Evolutionary conservation across 2,888 invertebrate genomes (phyloP), one percentile per base, ranked within the genome.

Genomic region (Pelosia muscerda): DNA sequence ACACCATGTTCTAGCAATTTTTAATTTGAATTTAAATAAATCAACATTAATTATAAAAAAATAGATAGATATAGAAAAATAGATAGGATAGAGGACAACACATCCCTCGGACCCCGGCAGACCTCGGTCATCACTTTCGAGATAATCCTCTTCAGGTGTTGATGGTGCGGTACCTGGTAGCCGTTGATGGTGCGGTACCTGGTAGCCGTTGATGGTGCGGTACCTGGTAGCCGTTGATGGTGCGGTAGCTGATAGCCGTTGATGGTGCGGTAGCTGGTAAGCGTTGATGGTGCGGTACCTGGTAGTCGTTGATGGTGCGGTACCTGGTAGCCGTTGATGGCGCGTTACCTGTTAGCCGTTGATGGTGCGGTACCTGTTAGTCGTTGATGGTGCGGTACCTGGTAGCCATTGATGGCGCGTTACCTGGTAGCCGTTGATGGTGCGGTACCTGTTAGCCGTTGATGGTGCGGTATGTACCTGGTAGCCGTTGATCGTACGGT

Each of bases 211-310:
- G n/a, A n/a, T n/a, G n/a, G n/a, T n/a, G n/a, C n/a, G n/a, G n/a
- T n/a, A n/a, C n/a, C n/a, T n/a, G n/a, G 54, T n/a, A 4, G 2
- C n/a, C 54, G 2, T 4, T 9, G 3, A 4, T 19, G n/a, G 15
- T 19, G 22, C 3, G n/a, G 22, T 54, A n/a, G 13, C 54, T 54
- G 54, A 22, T 54, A 54, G 13, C 54, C 54, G 54, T 54, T 54
- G 54, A 54, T 54, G 54, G 54, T 54, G 54, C 42, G 42, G 42
- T 42, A n/a, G n/a, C n/a, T n/a, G n/a, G n/a, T n/a, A n/a, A n/a
- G n/a, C n/a, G n/a, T n/a, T n/a, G n/a, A n/a, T n/a, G n/a, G 10
- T n/a, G n/a, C n/a, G n/a, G n/a, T n/a, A n/a, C n/a, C n/a, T n/a
- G n/a, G n/a, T n/a, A n/a, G n/a, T n/a, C n/a, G n/a, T n/a, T n/a